Evolutionary conservation across 2,888 invertebrate species (phyloP), one percentile per base, ranked within the genome.

Genomic region (Agelastica alni): DNA sequence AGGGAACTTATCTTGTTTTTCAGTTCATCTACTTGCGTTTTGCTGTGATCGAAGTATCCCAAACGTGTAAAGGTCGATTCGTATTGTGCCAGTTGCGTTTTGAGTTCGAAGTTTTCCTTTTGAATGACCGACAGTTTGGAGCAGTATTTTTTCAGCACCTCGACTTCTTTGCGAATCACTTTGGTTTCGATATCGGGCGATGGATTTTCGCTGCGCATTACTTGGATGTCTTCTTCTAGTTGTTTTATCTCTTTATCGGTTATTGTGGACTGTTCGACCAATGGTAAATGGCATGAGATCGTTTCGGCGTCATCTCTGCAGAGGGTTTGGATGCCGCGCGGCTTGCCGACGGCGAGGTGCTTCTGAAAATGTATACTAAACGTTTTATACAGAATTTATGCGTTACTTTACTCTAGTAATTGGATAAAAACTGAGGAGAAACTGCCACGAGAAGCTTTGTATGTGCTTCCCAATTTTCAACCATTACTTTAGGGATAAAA

Each of bases 131-230:
- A 64, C 18, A 76, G 55, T 56, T 74, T 71, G 3, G 68, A 61
- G 52, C 75, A 75, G 55, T 74, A 74, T 51, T 66, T 68, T 56
- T 74, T 76, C 17, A 74, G 52, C 2, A 71, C 66, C 39, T 69
- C 64, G 2, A 75, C 59, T 58, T 75, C 75, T 56, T 71, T 74
- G 26, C 64, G 57, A 18, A 75, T 70, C 7, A 72, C 60, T 60
- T 69, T 66, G 3, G 71, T 61, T 65, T 74, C 71, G 46, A 66
- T 57, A 30, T 71, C 68, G 10, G 71, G 66, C 3, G 67, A 64
- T 14, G 61, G 56, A 26, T 60, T 59, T 36, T 61, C 60, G 14
- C 56, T 53, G 44, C 67, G 60, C 65, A 75, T 60, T 17, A 54
- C 39, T 16, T 64, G 62, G 46, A 75, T 70, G 62, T 75, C 71